phyloP scores from a whole-genome alignment of 2,888 invertebrate genomes.

The Hemicrepidius hirtus region DNA sequence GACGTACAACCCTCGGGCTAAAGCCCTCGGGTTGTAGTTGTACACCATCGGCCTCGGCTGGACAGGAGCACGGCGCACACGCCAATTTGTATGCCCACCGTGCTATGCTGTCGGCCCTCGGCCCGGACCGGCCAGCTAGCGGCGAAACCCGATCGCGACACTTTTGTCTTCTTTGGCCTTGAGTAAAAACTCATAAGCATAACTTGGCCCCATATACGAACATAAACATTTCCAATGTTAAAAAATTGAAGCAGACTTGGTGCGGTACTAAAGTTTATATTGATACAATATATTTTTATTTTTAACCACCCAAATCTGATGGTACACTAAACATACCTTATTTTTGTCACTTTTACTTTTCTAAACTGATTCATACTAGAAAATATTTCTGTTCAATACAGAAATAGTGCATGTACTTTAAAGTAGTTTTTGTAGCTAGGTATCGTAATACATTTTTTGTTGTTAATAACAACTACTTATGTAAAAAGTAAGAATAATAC shows the following conservation, averaged over 20 bases:
- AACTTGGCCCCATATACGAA: too few relatives aligned
- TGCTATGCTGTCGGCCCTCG: too few relatives aligned
- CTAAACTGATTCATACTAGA: not conserved
- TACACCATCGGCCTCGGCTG: too few relatives aligned
- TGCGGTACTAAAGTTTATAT: slow-evolving; percentile 8
- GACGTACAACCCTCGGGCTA: too few relatives aligned
- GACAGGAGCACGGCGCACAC: too few relatives aligned
- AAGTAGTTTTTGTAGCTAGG: not conserved
- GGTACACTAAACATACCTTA: slow-evolving; percentile 17
- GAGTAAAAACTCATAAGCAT: too few relatives aligned
- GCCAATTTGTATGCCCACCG: too few relatives aligned
- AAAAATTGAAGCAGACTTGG: not conserved
- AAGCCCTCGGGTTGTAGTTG: too few relatives aligned
- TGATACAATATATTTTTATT: slow-evolving; percentile 30
- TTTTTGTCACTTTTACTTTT: not conserved
- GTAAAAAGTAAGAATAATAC: slow-evolving; percentile 2
- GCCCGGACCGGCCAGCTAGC: too few relatives aligned
- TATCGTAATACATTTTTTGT: slow-evolving; percentile 16
- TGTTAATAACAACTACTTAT: slow-evolving; percentile 9
- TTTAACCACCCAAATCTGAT: slow-evolving; percentile 15
- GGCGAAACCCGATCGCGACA: too few relatives aligned
- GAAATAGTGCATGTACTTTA: not conserved
- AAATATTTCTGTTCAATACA: not conserved
- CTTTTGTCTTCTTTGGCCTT: too few relatives aligned
- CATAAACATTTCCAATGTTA: too few relatives aligned